phyloP scores from a whole-genome alignment of 2,888 invertebrate species.

The Cryptophagus acutangulus region DNA sequence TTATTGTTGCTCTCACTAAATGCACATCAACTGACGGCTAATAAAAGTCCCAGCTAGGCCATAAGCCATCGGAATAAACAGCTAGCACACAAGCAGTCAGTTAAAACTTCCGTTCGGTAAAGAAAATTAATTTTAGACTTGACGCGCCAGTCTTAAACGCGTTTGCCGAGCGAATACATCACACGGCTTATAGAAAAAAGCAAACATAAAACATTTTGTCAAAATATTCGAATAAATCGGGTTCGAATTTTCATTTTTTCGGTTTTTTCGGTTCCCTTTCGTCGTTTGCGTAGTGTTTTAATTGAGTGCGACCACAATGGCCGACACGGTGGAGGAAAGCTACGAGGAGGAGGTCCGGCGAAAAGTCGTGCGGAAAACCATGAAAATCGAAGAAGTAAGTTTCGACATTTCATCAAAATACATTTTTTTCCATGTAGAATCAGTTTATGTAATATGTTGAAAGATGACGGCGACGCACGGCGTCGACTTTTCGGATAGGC shows the following conservation, averaged over 20 bases:
- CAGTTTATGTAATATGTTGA: slow-evolving; percentile 27
- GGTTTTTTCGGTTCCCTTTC: slow-evolving; percentile 9
- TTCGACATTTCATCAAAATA: too few species aligned
- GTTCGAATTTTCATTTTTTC: slow-evolving; percentile 15
- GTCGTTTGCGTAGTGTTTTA: slow-evolving; percentile 6
- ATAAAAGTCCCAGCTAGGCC: too few species aligned
- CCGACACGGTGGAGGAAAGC: slow-evolving; percentile 66
- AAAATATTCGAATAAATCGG: too few species aligned
- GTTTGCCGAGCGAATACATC: slow-evolving; percentile 38
- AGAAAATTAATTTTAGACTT: slow-evolving; percentile 38
- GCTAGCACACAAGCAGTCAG: slow-evolving; percentile 24
- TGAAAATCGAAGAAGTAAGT: slow-evolving; percentile 71
- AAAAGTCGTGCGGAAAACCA: slow-evolving; percentile 64
- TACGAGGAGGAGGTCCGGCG: slow-evolving; percentile 67
- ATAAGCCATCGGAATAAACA: too few species aligned
- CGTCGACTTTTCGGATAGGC: too few species aligned
- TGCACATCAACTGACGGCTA: too few species aligned
- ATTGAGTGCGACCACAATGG: slow-evolving; percentile 46
- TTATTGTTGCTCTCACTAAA: too few species aligned
- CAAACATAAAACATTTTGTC: too few species aligned
- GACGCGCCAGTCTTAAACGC: slow-evolving; percentile 41
- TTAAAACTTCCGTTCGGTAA: slow-evolving; percentile 36
- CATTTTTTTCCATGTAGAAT: slow-evolving; percentile 12
- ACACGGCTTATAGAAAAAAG: slow-evolving; percentile 14
- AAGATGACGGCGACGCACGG: too few species aligned